A percentile compares a stretch with the other conserved stretches of the same genome.
Conservation (phyloP, 2,888 invertebrate genomes). For the Axea sp. region DNA sequence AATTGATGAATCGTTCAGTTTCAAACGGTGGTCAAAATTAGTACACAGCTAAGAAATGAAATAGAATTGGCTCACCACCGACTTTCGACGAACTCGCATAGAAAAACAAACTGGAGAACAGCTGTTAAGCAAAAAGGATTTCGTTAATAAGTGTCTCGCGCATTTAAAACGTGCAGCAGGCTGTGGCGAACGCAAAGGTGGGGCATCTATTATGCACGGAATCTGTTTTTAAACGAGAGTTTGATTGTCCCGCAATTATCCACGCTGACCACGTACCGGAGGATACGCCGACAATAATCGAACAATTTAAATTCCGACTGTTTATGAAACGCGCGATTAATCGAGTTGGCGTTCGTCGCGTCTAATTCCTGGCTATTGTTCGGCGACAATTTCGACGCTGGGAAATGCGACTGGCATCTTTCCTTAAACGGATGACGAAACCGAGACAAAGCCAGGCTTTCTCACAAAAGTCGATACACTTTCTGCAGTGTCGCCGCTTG, state of each 20-base stretch:
- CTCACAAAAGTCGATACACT: conserved; percentile 46
- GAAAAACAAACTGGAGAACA: too few species aligned
- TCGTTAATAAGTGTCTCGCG: conserved; percentile 24
- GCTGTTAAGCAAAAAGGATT: conserved; percentile 4
- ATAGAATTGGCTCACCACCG: too few species aligned
- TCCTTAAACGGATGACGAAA: conserved; percentile 43
- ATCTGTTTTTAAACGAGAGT: conserved; percentile 24
- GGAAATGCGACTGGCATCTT: conserved; percentile 11
- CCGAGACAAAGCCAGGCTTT: conserved; percentile 17
- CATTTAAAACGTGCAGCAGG: conserved; percentile 25
- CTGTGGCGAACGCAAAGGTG: conserved; percentile 18
- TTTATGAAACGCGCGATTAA: conserved; percentile 34
- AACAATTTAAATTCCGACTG: conserved; percentile 24
- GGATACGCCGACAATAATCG: conserved; percentile 29
- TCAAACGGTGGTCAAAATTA: too few species aligned
- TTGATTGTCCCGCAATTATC: conserved; percentile 24
- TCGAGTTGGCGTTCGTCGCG: conserved; percentile 4
- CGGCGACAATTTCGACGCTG: not conserved
- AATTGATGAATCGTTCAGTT: too few species aligned
- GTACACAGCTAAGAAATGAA: too few species aligned
- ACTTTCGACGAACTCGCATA: too few species aligned
- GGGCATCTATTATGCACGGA: conserved; percentile 16
- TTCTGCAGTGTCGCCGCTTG: conserved; percentile 41
- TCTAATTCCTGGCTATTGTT: conserved; percentile 28
- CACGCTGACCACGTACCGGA: conserved; percentile 26